phyloP scores from a whole-genome alignment of 2,888 invertebrate species.

The Andrena bicolor region DNA sequence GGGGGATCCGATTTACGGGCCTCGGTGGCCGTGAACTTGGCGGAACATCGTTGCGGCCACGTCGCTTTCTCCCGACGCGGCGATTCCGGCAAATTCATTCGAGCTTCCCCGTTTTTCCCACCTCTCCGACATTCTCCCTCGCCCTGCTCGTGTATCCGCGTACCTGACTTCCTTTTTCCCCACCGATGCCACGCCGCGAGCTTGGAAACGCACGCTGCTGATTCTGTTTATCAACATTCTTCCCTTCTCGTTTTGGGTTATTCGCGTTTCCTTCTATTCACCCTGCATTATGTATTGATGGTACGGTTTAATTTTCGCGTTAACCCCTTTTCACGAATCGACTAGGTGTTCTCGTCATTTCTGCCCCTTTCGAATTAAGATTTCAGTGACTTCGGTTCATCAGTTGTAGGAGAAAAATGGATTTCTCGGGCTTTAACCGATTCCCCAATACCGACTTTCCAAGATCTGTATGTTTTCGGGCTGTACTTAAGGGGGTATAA shows the following conservation, averaged over 20 bases:
- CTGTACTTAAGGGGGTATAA: too few relatives aligned
- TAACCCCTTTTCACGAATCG: neutral
- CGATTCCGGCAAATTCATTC: constrained; percentile 37
- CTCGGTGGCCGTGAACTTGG: neutral
- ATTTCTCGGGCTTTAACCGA: too few relatives aligned
- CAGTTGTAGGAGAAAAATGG: too few relatives aligned
- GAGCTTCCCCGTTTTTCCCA: constrained; percentile 6
- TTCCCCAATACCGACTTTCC: too few relatives aligned
- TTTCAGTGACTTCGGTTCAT: neutral
- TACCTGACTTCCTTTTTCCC: neutral
- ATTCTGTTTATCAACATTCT: constrained; percentile 69
- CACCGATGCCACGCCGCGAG: neutral
- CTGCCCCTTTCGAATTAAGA: neutral
- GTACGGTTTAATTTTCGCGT: constrained; percentile 30
- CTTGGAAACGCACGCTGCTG: constrained; percentile 57
- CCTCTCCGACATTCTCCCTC: neutral
- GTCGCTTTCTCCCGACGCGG: neutral
- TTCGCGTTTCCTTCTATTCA: constrained; percentile 40
- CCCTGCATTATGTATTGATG: constrained; percentile 23
- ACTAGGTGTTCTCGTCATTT: constrained; percentile 1
- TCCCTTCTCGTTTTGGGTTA: constrained; percentile 37
- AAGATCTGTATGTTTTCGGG: too few relatives aligned
- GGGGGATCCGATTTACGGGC: neutral
- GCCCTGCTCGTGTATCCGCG: neutral
- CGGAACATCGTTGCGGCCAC: constrained; percentile 14